phyloP scores from a whole-genome alignment of 2,797 vertebrate genomes.

The Petrocephalus sullivani region DNA sequence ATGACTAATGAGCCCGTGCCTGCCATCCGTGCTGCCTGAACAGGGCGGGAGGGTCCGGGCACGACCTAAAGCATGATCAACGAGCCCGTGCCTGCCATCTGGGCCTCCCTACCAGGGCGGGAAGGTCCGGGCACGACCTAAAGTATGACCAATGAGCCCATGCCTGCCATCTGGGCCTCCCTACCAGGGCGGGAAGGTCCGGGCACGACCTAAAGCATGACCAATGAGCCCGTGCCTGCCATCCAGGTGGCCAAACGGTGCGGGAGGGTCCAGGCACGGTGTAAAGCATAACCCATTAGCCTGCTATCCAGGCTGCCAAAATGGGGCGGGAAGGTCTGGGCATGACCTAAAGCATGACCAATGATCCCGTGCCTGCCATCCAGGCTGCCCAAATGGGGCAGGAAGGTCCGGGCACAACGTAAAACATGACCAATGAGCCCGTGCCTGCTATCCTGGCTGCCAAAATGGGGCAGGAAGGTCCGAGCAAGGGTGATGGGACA shows the following conservation, averaged over 20 bases:
- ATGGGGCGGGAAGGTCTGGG: no score
- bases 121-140: not conserved
- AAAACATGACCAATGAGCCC: not conserved
- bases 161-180: not conserved
- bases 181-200: not conserved
- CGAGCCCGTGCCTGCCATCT: not conserved
- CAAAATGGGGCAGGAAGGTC: not conserved
- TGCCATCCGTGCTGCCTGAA: not conserved
- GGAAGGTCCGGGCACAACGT: not conserved
- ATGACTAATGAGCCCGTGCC: not conserved
- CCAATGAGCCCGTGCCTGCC: not conserved
- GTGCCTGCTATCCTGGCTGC: not conserved
- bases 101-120: not conserved
- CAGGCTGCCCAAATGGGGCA: not conserved
- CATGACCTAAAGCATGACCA: not conserved
- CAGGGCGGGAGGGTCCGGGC: not conserved
- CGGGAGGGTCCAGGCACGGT: not conserved
- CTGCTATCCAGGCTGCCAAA: not conserved
- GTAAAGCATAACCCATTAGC: not conserved
- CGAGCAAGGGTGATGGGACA: slow-evolving; percentile 9
- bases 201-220: not conserved
- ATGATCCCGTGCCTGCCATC: not conserved
- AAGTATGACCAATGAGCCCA: not conserved
- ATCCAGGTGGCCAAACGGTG: not conserved
- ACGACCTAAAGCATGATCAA: not conserved